Evolutionary conservation across 2,888 invertebrate genomes (phyloP).

Genomic region (Noctuana brunneofusca): DNA sequence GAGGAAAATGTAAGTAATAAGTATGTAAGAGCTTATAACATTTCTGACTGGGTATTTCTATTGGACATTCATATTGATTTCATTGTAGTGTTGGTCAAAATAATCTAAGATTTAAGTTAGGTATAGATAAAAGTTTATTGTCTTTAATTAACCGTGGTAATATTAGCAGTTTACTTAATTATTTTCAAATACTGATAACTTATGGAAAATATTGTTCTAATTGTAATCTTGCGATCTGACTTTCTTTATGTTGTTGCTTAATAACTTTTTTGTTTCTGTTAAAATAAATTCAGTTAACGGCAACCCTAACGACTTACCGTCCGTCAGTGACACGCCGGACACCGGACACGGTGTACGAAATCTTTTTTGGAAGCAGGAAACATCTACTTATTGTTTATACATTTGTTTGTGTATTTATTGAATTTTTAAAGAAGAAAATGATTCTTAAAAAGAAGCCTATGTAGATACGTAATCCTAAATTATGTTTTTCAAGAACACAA

Average conservation of each 20-base stretch:
- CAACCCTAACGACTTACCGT: slow-evolving; percentile 9
- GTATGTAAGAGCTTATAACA: neutral
- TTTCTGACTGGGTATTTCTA: neutral
- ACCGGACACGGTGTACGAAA: slow-evolving; percentile 50
- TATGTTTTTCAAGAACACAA: too few species aligned
- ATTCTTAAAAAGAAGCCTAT: neutral
- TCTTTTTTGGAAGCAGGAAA: slow-evolving; percentile 56
- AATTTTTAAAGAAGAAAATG: neutral
- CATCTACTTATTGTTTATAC: slow-evolving; percentile 36
- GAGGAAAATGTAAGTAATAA: slow-evolving; percentile 4
- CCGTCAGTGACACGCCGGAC: slow-evolving; percentile 47
- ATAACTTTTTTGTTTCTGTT: neutral
- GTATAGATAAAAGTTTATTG: neutral
- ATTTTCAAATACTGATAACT: too few species aligned
- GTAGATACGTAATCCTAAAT: too few species aligned
- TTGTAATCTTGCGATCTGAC: too few species aligned
- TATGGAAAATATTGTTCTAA: too few species aligned
- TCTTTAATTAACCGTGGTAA: neutral
- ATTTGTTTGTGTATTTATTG: neutral
- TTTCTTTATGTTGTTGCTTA: too few species aligned
- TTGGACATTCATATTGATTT: neutral
- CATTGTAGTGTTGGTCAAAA: neutral
- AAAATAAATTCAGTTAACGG: neutral
- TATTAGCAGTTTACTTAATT: neutral
- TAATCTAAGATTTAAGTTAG: neutral